Conservation (phyloP, 2,113 vertebrate species). For the Vireo altiloquus region DNA sequence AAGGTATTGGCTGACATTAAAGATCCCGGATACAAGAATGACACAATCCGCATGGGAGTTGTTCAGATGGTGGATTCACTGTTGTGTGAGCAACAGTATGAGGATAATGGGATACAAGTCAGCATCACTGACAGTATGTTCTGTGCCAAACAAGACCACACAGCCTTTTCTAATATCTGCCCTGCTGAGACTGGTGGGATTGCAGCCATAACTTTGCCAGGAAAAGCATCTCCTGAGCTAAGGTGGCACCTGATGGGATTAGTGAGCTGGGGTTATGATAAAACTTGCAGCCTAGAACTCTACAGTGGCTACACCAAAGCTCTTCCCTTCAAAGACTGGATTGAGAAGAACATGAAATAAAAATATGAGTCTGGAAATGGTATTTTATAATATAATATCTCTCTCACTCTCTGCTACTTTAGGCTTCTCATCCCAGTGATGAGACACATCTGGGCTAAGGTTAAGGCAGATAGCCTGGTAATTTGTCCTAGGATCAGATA, state of each 20-base stretch:
- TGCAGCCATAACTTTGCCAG: constrained; percentile 78
- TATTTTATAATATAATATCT: neutral
- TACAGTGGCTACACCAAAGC: constrained; percentile 90
- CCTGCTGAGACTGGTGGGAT: constrained; percentile 95
- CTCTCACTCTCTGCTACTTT: constrained; percentile 7
- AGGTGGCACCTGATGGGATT: constrained; percentile 90
- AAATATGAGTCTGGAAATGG: neutral
- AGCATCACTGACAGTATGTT: constrained; percentile 97
- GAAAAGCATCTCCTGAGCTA: constrained; percentile 64
- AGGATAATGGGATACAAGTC: constrained; percentile 84
- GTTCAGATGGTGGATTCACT: constrained; percentile 86
- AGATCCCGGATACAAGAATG: constrained; percentile 70
- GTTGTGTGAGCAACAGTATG: constrained; percentile 91
- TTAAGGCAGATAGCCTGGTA: constrained; percentile 11
- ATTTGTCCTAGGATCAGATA: neutral
- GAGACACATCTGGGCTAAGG: neutral
- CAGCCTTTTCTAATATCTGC: constrained; percentile 85
- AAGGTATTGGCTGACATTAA: constrained; percentile 76
- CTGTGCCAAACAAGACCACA: constrained; percentile 81
- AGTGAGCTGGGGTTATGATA: constrained; percentile 95
- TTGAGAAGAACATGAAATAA: constrained; percentile 93
- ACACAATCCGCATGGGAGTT: constrained; percentile 81
- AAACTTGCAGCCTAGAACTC: constrained; percentile 85
- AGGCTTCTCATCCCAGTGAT: constrained; percentile 46
- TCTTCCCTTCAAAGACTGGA: constrained; percentile 92